phyloP scores from a whole-genome alignment of 1,140 invertebrate genomes.

The Pseudomyrmex concolor region DNA sequence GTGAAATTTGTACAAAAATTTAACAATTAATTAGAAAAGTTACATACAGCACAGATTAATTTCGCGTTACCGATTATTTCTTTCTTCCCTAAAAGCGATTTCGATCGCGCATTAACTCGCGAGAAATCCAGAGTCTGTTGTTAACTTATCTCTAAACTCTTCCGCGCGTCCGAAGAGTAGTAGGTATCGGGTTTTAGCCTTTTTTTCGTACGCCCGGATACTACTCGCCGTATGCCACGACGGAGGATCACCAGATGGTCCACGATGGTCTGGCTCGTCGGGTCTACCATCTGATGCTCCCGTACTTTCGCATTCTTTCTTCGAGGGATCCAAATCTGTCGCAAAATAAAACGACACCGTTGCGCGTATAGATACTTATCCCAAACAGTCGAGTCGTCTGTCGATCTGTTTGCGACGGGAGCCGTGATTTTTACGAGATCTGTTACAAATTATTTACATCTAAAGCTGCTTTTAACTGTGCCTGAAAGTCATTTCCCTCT shows the following conservation, averaged over 20 bases:
- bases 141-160: constrained; percentile 63
- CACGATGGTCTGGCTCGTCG: constrained; percentile 72
- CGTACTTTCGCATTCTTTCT: constrained; percentile 75
- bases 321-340: constrained; percentile 41
- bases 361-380: background rate
- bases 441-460: no score
- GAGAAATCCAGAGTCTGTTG: constrained; percentile 32
- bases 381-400: background rate
- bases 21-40: no score
- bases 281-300: constrained; percentile 78
- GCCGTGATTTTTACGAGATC: background rate
- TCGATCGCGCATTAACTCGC: background rate
- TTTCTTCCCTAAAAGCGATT: background rate
- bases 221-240: constrained; percentile 78
- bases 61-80: background rate
- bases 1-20: no score
- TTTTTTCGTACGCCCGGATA: constrained; percentile 58
- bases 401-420: background rate
- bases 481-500: no score
- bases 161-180: constrained; percentile 51
- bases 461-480: no score
- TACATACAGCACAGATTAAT: no score
- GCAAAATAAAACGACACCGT: constrained; percentile 49
- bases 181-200: constrained; percentile 75
- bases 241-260: constrained; percentile 82